A percentile compares a stretch with the other conserved stretches of the same genome.
phyloP scores from a whole-genome alignment of 2,888 invertebrate genomes.

The Encarsia formosa region DNA sequence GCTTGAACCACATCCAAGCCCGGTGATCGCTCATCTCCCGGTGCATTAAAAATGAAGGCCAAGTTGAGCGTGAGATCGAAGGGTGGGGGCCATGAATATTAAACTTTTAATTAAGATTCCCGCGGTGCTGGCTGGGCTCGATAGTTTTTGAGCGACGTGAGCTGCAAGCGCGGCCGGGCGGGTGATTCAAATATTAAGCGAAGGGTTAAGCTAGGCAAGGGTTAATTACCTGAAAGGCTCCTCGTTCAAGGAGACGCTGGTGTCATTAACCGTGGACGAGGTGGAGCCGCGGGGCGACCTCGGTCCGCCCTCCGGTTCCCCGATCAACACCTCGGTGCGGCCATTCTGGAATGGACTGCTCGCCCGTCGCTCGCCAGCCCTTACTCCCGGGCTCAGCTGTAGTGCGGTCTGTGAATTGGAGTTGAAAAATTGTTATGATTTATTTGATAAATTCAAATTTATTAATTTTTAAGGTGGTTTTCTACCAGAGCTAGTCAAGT shows the following conservation, averaged over 20 bases:
- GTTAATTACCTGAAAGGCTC: constrained; percentile 32
- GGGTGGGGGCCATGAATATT: constrained; percentile 14
- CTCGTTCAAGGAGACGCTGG: constrained; percentile 36
- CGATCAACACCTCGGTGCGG: constrained; percentile 70
- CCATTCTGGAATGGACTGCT: constrained; percentile 67
- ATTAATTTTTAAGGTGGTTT: too few species aligned
- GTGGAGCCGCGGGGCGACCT: constrained; percentile 50
- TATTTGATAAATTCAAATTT: background rate
- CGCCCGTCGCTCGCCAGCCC: constrained; percentile 49
- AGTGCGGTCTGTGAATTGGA: constrained; percentile 32
- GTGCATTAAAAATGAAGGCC: too few species aligned
- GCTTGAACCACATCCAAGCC: too few species aligned
- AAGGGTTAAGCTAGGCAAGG: background rate
- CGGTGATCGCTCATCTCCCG: too few species aligned
- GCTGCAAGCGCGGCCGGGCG: too few species aligned
- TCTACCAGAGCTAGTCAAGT: too few species aligned
- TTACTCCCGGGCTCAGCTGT: constrained; percentile 48
- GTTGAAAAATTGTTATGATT: too few species aligned
- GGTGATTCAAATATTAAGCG: background rate
- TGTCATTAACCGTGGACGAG: constrained; percentile 46
- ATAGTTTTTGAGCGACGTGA: too few species aligned
- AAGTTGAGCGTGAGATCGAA: too few species aligned
- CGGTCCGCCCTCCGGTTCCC: constrained; percentile 54
- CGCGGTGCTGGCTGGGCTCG: too few species aligned
- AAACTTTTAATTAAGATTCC: constrained; percentile 5